Base-by-base conservation (phyloP, 2,888 invertebrate genomes). In the Parnassius apollo region DNA sequence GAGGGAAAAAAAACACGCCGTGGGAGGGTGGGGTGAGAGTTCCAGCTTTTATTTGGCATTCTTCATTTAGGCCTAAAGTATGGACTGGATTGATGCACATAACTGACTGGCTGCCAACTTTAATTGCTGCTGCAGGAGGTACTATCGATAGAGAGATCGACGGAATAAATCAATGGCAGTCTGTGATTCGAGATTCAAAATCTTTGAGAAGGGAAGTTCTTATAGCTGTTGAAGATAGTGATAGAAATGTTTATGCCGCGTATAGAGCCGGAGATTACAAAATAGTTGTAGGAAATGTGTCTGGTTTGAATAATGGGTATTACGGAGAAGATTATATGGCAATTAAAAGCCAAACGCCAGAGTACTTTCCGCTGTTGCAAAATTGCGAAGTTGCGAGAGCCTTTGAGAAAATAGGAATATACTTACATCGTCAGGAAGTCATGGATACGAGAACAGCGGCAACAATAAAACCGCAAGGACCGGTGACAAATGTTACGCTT, bases 11-110 rank as follows among this genome's bases (percentile, higher is more conserved):
- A 84, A 92, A 94, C 70, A 95, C 96, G 0, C 91, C 96, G 0
- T 97, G 95, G 94, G 98, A 98, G 85, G 98, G 98, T 2, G 97
- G 94, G 0, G 93, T 97, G 0, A 92, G 97, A 62, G 96, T 95
- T 0, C 94, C 94, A 0, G 96, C 95, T 0, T 94, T 96, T 53
- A 88, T 97, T 57, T 97, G 96, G 94, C 89, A 90, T 67, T 76
- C 88, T 0, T 79, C 83, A 1, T 72, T 91, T 13, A 95, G 94
- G 73, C 94, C 96, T 0, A 92, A 93, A 71, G 92, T 96, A 0
- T 90, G 89, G 88, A 70, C 82, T 35, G 91, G 90, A 2, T 85
- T 96, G 57, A 94, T 97, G 78, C 97, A 97, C 76, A 94, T 97
- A 11, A 94, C 94, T 4, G 98, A 98, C 81, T 96, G 96, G 95